Evolutionary conservation across 2,797 vertebrate species (phyloP).

Genomic region (Crenuchus spilurus): DNA sequence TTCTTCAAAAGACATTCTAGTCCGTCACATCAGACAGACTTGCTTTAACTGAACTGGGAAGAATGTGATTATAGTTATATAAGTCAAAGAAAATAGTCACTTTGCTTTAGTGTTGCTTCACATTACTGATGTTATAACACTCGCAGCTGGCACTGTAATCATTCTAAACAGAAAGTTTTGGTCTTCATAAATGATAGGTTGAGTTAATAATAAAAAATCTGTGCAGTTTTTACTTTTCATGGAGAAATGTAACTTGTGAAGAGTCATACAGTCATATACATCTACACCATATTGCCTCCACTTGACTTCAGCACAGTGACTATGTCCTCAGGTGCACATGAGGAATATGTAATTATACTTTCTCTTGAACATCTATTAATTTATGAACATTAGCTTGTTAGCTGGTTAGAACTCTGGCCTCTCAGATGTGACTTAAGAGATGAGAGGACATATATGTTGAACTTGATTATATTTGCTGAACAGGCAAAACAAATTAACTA

Average conservation of each 20-base stretch:
- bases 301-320: background rate
- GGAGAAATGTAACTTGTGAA: background rate
- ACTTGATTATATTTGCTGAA: background rate
- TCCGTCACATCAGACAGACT: background rate
- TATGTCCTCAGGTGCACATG: background rate
- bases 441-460: background rate
- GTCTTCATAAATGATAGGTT: too few species aligned
- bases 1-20: background rate
- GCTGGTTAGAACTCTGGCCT: background rate
- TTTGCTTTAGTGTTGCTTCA: too few species aligned
- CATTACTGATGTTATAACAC: too few species aligned
- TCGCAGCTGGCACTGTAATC: too few species aligned
- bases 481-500: background rate
- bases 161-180: too few species aligned
- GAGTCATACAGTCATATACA: background rate
- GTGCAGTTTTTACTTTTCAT: background rate
- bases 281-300: background rate
- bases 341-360: background rate
- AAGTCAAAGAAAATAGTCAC: too few species aligned
- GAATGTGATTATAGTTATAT: too few species aligned
- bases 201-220: background rate
- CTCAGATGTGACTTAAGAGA: too few species aligned
- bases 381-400: background rate
- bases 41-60: background rate
- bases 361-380: background rate